Percentiles rank a stretch among this genome's conserved stretches.
Conservation (phyloP, 1,140 invertebrate genomes). For the Pissodes strobi region DNA sequence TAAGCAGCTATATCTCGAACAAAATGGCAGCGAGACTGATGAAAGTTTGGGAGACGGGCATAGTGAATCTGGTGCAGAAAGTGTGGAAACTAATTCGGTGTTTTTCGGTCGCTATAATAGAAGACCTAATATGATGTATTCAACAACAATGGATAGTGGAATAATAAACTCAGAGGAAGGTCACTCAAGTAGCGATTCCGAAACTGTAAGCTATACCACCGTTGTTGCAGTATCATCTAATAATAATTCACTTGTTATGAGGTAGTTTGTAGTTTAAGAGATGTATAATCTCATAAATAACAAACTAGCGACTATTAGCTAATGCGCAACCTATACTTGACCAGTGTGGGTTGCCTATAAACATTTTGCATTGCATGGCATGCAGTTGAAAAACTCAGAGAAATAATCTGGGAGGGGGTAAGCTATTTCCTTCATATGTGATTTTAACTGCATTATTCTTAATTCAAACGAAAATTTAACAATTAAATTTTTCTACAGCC, state of each 20-base stretch:
- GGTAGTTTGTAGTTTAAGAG: neutral
- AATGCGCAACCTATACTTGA: neutral
- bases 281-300: neutral
- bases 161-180: conserved; percentile 32
- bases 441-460: too few relatives aligned
- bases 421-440: too few relatives aligned
- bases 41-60: conserved; percentile 73
- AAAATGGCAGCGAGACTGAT: conserved; percentile 68
- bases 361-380: neutral
- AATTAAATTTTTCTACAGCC: too few relatives aligned
- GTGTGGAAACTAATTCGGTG: conserved; percentile 81
- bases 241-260: conserved; percentile 12
- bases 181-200: conserved; percentile 55
- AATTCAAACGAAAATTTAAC: too few relatives aligned
- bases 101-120: conserved; percentile 71
- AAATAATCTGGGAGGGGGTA: too few relatives aligned
- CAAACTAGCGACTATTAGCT: neutral
- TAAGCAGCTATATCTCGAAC: conserved; percentile 35
- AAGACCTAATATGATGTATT: conserved; percentile 26
- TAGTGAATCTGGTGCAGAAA: conserved; percentile 83
- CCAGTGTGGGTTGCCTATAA: neutral
- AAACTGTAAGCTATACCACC: conserved; percentile 59
- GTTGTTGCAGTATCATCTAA: conserved; percentile 47
- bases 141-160: conserved; percentile 35
- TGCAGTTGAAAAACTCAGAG: too few relatives aligned